Base-by-base conservation (phyloP, 2,797 vertebrate genomes). In the Sorex maritimensis region DNA sequence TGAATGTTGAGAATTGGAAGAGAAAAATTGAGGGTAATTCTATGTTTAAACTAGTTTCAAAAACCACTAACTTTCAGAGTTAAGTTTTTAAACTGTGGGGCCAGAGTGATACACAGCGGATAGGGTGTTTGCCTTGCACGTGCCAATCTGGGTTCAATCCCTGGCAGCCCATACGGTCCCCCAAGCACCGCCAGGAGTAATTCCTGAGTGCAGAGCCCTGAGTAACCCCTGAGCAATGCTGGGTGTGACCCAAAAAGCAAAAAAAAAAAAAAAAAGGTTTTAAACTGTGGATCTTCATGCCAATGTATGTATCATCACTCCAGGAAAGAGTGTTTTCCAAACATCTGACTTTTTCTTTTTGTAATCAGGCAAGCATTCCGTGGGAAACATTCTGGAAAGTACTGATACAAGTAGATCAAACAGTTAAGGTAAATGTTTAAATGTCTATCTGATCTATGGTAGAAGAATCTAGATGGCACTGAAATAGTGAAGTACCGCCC, bases 11-110 rank as follows among this genome's bases (percentile, higher is more conserved):
- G 30, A 86, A 44, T 28, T 82, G 17, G 44, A 21, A 81, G 6
- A 3, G 21, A 65, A 92, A 65, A 55, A 3, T 26, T 49, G 6
- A 9, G 17, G 71, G 34, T 55, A 83, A 77, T 63, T 84, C 77
- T 88, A 78, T 91, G 75, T 58, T 92, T 82, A 94, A 81, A 86
- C 58, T 84, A 81, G 44, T 14, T 65, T 46, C 6, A 44, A 86
- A 92, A 94, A 74, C 3, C 15, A 41, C 34, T 78, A 28, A 68
- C 34, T 85, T 85, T 75, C 21, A 63, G 61, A 94, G 44, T 80
- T 85, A 75, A 46, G 23, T 28, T 88, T 13, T 78, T 90, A 77
- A 77, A 77, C 7, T 26, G 5, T 61, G 30, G 30, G 34, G 34
- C 34, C 34, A 34, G 34, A 34, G 34, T 34, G 34, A 34, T 34